Evolutionary conservation across 2,888 invertebrate species (phyloP).

Genomic region (Netelia inedita): DNA sequence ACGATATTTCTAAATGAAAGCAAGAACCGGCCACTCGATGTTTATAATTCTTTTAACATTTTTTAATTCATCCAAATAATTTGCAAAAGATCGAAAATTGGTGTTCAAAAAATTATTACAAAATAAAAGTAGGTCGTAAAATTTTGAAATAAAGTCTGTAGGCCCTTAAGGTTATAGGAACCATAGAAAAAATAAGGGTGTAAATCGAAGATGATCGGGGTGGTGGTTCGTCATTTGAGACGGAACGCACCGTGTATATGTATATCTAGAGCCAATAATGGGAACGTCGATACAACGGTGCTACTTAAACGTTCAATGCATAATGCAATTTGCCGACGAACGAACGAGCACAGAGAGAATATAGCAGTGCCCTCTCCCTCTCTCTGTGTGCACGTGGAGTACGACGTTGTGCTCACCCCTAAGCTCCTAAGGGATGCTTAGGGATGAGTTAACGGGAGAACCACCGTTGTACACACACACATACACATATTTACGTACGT

Average conservation of each 20-base stretch:
- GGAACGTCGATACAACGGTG: constrained; percentile 52
- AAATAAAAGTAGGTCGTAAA: no score
- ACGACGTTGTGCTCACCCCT: constrained; percentile 34
- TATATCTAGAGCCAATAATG: constrained; percentile 10
- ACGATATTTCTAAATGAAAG: no score
- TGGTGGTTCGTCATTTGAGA: neutral
- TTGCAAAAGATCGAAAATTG: no score
- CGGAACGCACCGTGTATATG: neutral
- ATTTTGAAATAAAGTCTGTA: no score
- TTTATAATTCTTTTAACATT: neutral
- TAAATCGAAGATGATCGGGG: no score
- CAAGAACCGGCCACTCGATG: neutral
- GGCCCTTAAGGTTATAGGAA: no score
- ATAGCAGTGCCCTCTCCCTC: neutral
- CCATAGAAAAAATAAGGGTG: no score
- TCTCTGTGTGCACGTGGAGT: constrained; percentile 20
- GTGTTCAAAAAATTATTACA: no score
- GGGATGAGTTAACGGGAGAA: constrained; percentile 63
- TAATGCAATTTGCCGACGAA: constrained; percentile 66
- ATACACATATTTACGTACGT: neutral
- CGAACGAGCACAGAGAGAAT: constrained; percentile 33
- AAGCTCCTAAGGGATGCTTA: constrained; percentile 62
- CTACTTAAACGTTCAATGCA: constrained; percentile 70
- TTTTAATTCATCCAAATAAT: neutral
- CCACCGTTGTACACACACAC: constrained; percentile 8